These are phyloP conservation scores for Crioceris asparagi DNA, from an alignment of 2,888 invertebrate genomes.

Conservation along the genomic window DNA sequence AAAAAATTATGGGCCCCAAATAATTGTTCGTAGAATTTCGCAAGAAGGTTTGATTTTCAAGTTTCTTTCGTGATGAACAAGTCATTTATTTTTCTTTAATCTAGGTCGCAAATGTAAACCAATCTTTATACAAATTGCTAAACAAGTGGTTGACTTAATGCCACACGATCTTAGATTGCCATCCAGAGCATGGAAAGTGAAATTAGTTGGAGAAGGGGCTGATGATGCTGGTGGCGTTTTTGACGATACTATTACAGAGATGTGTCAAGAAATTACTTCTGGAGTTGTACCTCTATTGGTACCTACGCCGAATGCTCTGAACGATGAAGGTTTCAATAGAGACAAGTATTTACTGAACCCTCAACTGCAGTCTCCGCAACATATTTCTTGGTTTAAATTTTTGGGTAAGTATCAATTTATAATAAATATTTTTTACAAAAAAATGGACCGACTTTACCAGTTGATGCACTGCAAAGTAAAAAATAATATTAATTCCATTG, in stretches of 20 bases:
- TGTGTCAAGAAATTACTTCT: slow-evolving; percentile 52
- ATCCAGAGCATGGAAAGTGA: slow-evolving; percentile 55
- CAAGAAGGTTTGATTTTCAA: slow-evolving; percentile 37
- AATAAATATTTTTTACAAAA: too few species aligned
- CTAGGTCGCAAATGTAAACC: slow-evolving; percentile 43
- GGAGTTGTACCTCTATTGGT: slow-evolving; percentile 47
- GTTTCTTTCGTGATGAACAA: not conserved
- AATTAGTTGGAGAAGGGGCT: slow-evolving; percentile 54
- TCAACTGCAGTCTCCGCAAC: slow-evolving; percentile 42
- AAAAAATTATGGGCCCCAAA: slow-evolving; percentile 54
- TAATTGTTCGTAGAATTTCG: slow-evolving; percentile 49
- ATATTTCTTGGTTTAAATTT: slow-evolving; percentile 50
- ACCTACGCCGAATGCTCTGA: slow-evolving; percentile 50
- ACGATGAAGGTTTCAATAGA: slow-evolving; percentile 51
- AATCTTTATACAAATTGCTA: slow-evolving; percentile 51
- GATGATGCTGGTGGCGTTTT: slow-evolving; percentile 61
- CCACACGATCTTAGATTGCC: slow-evolving; percentile 48
- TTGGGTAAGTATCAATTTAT: slow-evolving; percentile 44
- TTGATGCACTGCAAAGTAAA: too few species aligned
- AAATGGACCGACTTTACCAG: too few species aligned
- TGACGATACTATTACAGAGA: slow-evolving; percentile 58
- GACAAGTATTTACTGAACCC: slow-evolving; percentile 53
- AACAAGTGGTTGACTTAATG: slow-evolving; percentile 49
- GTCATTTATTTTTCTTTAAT: slow-evolving; percentile 8
- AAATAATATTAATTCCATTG: too few species aligned